phyloP scores from a whole-genome alignment of 2,888 invertebrate genomes.

The Ceraclea dissimilis region DNA sequence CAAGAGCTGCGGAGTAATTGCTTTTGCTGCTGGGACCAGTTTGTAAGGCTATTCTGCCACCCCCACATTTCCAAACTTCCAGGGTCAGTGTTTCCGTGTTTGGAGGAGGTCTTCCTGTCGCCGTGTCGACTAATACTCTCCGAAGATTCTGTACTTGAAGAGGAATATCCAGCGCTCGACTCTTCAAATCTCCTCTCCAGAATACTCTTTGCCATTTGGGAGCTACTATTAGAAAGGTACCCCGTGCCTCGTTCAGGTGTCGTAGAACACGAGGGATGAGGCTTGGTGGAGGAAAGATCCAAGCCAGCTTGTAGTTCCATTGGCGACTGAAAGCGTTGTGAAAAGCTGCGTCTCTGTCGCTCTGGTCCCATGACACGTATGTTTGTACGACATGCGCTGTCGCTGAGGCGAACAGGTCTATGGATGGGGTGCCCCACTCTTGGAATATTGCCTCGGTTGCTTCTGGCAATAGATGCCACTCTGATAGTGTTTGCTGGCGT shows the following conservation, averaged over 20 bases:
- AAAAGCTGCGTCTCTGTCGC: not conserved
- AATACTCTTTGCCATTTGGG: slow-evolving; percentile 27
- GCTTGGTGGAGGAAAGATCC: too few relatives aligned
- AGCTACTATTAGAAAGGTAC: slow-evolving; percentile 23
- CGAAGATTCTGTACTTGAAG: slow-evolving; percentile 21
- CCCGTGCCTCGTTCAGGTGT: too few relatives aligned
- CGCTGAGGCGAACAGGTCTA: slow-evolving; percentile 2
- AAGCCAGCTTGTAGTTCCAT: too few relatives aligned
- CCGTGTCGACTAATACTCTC: slow-evolving; percentile 23
- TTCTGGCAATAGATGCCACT: slow-evolving; percentile 9
- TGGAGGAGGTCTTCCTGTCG: slow-evolving; percentile 24
- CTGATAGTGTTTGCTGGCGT: slow-evolving; percentile 8
- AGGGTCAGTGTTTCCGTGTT: slow-evolving; percentile 18
- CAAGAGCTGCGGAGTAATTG: slow-evolving; percentile 4
- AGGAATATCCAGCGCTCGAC: slow-evolving; percentile 26
- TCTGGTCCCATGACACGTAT: slow-evolving; percentile 1
- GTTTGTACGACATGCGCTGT: not conserved
- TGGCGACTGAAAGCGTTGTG: slow-evolving; percentile 20
- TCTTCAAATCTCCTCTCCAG: slow-evolving; percentile 29
- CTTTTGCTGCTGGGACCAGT: slow-evolving; percentile 22
- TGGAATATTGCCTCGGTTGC: slow-evolving; percentile 22
- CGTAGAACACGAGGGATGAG: too few relatives aligned
- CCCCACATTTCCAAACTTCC: slow-evolving; percentile 28
- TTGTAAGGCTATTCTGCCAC: slow-evolving; percentile 23
- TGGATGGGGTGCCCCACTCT: slow-evolving; percentile 17